Evolutionary conservation across 2,113 vertebrate genomes (phyloP), one percentile per base, ranked within the genome.

Genomic region (Chionodraco myersi): DNA sequence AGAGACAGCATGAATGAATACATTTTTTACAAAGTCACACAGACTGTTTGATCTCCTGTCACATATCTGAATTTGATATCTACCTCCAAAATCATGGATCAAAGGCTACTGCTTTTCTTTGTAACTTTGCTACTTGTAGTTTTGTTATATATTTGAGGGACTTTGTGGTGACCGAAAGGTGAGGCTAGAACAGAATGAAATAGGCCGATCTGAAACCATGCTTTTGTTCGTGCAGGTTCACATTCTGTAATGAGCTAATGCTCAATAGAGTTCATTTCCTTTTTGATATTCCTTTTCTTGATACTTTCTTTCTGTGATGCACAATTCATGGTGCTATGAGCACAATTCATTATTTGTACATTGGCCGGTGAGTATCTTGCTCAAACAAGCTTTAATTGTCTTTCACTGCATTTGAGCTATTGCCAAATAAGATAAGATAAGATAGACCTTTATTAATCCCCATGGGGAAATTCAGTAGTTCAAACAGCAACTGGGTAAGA

Each of bases 161-260:
- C 21, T 52, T 68, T 2, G 30, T 26, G 48, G 47, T 23, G 56
- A 60, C 36, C 60, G 69, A 34, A 69, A 75, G 26, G 49, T 41
- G 51, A 80, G 11, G 14, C 13, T 26, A 51, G 51, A 11, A 7
- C 41, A 68, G 36, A 16, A 71, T 26, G 14, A 14, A 68, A 72
- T 12, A 54, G 54, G 21, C 67, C 13, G 14, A 47, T 52, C 14
- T 80, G 56, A 70, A 57, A 23, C 15, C 6, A 52, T 18, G 13
- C 52, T 52, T 47, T 18, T 12, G 16, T 21, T 75, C 66, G 57
- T 30, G 30, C 30, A 30, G 30, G 30, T 52, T 64, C 72, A 41
- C 36, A 41, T 6, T 30, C 30, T 30, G 30, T 30, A 30, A 30
- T 30, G 30, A 30, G 30, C 30, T 30, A 30, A 30, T 30, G 30